Base-by-base conservation (phyloP, 2,888 invertebrate species). In the Nomada fucata region DNA sequence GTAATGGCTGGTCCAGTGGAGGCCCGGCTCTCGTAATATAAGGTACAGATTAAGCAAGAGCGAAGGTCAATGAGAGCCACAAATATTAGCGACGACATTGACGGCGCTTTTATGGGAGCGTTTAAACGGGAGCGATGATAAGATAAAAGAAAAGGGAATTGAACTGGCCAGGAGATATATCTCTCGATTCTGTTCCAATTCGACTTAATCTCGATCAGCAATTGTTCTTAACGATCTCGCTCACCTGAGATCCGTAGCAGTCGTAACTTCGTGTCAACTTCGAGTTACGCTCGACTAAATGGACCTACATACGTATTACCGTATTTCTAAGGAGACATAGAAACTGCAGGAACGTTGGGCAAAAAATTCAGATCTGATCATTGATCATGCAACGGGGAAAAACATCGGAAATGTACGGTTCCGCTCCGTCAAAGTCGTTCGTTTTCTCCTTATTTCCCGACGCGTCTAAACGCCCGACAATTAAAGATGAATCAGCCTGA, bases 41-140 rank as follows among this genome's bases (percentile, higher is more conserved):
- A 29, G 60, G 55, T 59, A 77, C 47, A 82, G n/a, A 69, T 64
- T 64, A 76, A 86, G 87, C 63, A 83, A 36, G 57, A 23, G 55
- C 68, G 63, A 71, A 75, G 76, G 74, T 87, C 76, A 81, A 81
- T 76, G 61, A 26, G 63, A 60, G 67, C 68, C 61, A 69, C 79
- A 87, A 88, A 85, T 88, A 87, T 88, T 85, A 61, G 76, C 75
- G 57, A 73, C 60, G 65, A 47, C 60, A 75, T 29, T 57, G 59
- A 52, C 18, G 36, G 18, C 60, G 68, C 76, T 50, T 67, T 76
- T 83, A 64, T 61, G 44, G 29, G n/a, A 63, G 53, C 57, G 18
- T 60, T 36, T 57, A 15, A 63, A 64, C 63, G 29, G 57, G 57
- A 65, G 26, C 64, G 65, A 69, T 57, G 85, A 85, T 87, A 85